Evolutionary conservation across 2,888 invertebrate genomes (phyloP), one percentile per base, ranked within the genome.

Genomic region (Syritta pipiens): DNA sequence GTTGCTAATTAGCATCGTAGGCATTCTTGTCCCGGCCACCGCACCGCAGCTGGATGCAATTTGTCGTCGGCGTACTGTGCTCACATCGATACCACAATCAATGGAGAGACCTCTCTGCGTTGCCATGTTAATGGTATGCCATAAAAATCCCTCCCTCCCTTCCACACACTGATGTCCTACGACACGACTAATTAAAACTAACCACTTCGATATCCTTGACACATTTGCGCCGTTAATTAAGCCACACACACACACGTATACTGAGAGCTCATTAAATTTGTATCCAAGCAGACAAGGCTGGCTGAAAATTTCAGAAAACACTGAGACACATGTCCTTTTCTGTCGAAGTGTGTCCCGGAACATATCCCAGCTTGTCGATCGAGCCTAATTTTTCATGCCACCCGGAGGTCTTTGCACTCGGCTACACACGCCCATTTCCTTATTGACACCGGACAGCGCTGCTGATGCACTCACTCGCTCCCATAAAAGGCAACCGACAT

Each of bases 371-470:
- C n/a, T n/a, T n/a, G n/a, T n/a, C n/a, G n/a, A n/a, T n/a, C n/a
- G n/a, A n/a, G n/a, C 17, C 51, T 59, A 48, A 57, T 74, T 28
- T 59, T 30, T 55, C 14, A 48, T 35, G 44, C 65, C 57, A 67
- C 62, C 44, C 57, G 51, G 44, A 57, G 49, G 46, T 63, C 24
- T 37, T 26, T 44, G 35, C 49, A 42, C 49, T 24, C 60, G 24
- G 26, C 20, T 51, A 59, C 74, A 74, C 74, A 74, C 35, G 67
- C 53, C 67, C 44, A 53, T 67, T 59, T 74, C 74, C 74, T 51
- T 51, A 51, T 72, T 72, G 57, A 59, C 74, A 74, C 24, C 49
- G 65, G 55, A 22, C 57, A 57, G 35, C 20, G 19, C 12, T 32
- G 55, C 53, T 22, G 0, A 40, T 55, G 30, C 22, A 30, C 35